Conservation (phyloP, 1,140 invertebrate species). For the Oncopodura yosiiana region DNA sequence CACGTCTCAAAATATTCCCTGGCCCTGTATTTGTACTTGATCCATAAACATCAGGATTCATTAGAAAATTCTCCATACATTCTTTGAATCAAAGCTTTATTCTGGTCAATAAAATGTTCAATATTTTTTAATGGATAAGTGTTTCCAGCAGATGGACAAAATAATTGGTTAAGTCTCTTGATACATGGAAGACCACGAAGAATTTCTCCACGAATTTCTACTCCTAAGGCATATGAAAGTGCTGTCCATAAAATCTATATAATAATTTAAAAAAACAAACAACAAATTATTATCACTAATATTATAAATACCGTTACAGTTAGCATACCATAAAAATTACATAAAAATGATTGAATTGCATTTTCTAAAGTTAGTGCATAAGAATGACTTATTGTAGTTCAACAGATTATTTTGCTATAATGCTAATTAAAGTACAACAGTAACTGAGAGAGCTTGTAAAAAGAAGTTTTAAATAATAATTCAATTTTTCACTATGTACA, state of each 20-base stretch:
- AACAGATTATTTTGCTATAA: too few relatives aligned
- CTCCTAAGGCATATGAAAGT: slow-evolving; percentile 67
- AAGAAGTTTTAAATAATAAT: too few relatives aligned
- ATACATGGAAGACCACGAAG: slow-evolving; percentile 61
- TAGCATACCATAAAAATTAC: too few relatives aligned
- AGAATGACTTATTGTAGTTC: too few relatives aligned
- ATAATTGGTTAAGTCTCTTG: slow-evolving; percentile 75
- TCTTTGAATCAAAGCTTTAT: slow-evolving; percentile 79
- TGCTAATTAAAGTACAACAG: too few relatives aligned
- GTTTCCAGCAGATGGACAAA: slow-evolving; percentile 79
- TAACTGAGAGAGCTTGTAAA: too few relatives aligned
- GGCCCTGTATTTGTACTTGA: too few relatives aligned
- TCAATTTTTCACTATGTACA: too few relatives aligned
- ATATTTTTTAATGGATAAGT: slow-evolving; percentile 82
- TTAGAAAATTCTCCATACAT: slow-evolving; percentile 83
- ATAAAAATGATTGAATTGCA: too few relatives aligned
- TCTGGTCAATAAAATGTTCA: slow-evolving; percentile 83
- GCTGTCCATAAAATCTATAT: slow-evolving; percentile 80
- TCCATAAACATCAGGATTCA: slow-evolving; percentile 37
- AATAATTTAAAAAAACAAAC: slow-evolving; percentile 26
- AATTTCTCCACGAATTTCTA: slow-evolving; percentile 71
- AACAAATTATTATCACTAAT: too few relatives aligned
- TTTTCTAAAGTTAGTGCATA: too few relatives aligned
- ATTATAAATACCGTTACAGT: too few relatives aligned
- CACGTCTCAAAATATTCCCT: slow-evolving; percentile 24